A percentile compares a stretch with the other conserved stretches of the same genome.
Evolutionary conservation across 2,888 invertebrate species (phyloP).

Genomic region (Orthonevra nobilis): DNA sequence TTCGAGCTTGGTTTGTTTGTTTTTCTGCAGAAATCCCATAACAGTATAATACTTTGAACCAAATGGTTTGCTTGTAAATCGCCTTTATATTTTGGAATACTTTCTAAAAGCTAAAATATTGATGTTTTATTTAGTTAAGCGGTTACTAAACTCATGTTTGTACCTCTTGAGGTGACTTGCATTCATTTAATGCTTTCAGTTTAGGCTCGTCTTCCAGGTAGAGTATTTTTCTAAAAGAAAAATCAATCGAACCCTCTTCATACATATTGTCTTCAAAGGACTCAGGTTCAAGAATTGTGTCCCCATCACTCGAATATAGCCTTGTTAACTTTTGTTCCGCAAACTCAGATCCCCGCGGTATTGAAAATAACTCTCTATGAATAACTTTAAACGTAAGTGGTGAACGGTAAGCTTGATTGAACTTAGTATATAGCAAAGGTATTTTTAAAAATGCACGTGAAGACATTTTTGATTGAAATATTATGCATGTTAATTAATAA

Average conservation of each 20-base stretch:
- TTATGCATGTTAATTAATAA: too few relatives aligned
- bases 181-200: slow-evolving; percentile 27
- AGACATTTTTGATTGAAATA: too few relatives aligned
- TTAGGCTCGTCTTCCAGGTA: slow-evolving; percentile 39
- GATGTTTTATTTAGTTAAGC: background rate
- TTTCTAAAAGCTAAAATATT: slow-evolving; percentile 66
- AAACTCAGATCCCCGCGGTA: too few relatives aligned
- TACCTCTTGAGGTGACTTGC: slow-evolving; percentile 34
- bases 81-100: slow-evolving; percentile 22
- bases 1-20: background rate
- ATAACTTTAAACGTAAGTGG: too few relatives aligned
- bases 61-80: slow-evolving; percentile 67
- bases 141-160: background rate
- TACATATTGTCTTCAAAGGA: slow-evolving; percentile 19
- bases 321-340: too few relatives aligned
- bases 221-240: slow-evolving; percentile 45
- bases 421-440: too few relatives aligned
- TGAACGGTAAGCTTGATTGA: too few relatives aligned
- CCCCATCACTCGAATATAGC: slow-evolving; percentile 41
- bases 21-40: slow-evolving; percentile 73
- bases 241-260: slow-evolving; percentile 29
- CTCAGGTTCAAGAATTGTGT: slow-evolving; percentile 35
- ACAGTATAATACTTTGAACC: slow-evolving; percentile 72
- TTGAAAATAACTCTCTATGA: too few relatives aligned
- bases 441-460: too few relatives aligned